Evolutionary conservation across 1,140 invertebrate genomes (phyloP), one percentile per base, ranked within the genome.

Genomic region (Leptinotarsa texana): DNA sequence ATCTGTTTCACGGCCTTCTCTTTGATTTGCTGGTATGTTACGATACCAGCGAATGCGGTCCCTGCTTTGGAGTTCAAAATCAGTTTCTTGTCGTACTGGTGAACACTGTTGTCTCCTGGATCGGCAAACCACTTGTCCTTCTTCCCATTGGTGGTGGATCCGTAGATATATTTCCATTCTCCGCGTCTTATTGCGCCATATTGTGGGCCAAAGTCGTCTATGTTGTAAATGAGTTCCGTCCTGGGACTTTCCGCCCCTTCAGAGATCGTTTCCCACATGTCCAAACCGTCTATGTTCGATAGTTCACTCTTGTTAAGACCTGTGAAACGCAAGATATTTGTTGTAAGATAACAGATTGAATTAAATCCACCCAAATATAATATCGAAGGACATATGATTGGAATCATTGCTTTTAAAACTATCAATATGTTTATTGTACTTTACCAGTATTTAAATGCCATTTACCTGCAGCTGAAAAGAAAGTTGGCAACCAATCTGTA

Each of bases 401-500:
- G 5, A 6, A 27, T 1, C 5, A 27, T 6, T 6, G 27, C 6
- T 27, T 27, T 27, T 5, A 27, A 27, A 27, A 27, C 5, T 27
- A 27, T 27, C 49, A 51, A 51, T 51, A 51, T 51, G 17, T 51
- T 57, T 57, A 57, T 57, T 3, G 1, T 4, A 13, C 17, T 33
- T 33, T 6, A 33, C 27, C 6, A 6, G 13, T 62, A n/a, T 62
- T 62, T 48, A 6, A 73, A 11, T 82, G 80, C n/a, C 76, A 76
- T 70, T 84, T 85, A 87, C 91, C 90, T 57, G 89, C 89, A 17
- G 90, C 91, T 71, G 87, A 86, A 47, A 87, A 90, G 1, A 98
- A 85, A 0, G 96, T 96, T 0, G 96, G 96, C 48, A 97, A 82
- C 94, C 95, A 97, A 84, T 98, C 96, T 15, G 88, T 88, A 4